Evolutionary conservation across 64 coral and sea anemone species (phyloP).

Genomic region (Cladopsammia gracilis): DNA sequence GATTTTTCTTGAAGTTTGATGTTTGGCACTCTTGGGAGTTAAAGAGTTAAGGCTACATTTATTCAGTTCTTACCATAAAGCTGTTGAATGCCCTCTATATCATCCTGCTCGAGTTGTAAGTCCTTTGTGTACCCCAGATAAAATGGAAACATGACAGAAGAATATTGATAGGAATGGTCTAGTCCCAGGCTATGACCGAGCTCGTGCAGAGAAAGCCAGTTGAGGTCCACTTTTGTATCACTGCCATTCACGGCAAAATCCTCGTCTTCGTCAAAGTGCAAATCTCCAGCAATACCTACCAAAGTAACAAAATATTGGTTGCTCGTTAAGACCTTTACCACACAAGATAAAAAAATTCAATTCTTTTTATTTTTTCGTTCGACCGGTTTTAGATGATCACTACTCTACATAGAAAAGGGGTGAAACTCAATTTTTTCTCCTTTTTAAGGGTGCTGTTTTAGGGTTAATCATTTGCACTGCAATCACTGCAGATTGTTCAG

Average conservation of each 20-base stretch:
- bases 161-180: slow-evolving; percentile 54
- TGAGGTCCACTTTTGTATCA: slow-evolving; percentile 43
- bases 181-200: slow-evolving; percentile 89
- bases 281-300: slow-evolving; percentile 75
- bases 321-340: no score
- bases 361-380: no score
- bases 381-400: no score
- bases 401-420: no score
- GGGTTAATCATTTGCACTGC: no score
- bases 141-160: slow-evolving; percentile 80
- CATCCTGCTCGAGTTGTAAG: slow-evolving; percentile 71
- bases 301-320: neutral
- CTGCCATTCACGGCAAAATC: slow-evolving; percentile 38
- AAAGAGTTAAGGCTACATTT: no score
- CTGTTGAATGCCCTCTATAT: slow-evolving; percentile 65
- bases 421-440: no score
- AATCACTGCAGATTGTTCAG: no score
- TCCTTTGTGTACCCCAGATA: slow-evolving; percentile 52
- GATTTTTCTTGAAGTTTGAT: no score
- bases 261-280: slow-evolving; percentile 84
- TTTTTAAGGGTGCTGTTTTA: no score
- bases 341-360: no score
- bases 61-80: slow-evolving; percentile 61
- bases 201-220: slow-evolving; percentile 84
- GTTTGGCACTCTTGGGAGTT: no score